A percentile compares a stretch with the other conserved stretches of the same genome.
Conservation (phyloP, 2,888 invertebrate species). For the Noctua fimbriata region DNA sequence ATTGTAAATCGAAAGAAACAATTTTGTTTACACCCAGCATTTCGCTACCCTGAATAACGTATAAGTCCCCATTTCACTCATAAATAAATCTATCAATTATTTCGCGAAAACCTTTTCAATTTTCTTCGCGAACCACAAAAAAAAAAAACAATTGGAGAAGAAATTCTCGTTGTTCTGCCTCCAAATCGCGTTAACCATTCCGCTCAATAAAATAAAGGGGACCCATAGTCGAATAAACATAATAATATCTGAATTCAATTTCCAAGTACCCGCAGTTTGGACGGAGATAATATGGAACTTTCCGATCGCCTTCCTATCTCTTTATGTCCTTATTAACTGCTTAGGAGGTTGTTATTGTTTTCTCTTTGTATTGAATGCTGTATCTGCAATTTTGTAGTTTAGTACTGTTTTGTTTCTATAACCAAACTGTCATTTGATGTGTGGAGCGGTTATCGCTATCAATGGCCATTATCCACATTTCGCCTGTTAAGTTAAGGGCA, state of each 20-base stretch:
- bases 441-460: too few species aligned
- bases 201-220: conserved; percentile 72
- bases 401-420: background rate
- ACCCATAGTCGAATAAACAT: conserved; percentile 74
- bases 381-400: background rate
- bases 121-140: conserved; percentile 38
- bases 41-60: conserved; percentile 34
- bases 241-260: conserved; percentile 79
- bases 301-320: conserved; percentile 54
- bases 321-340: conserved; percentile 54
- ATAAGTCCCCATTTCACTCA: conserved; percentile 40
- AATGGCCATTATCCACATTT: background rate
- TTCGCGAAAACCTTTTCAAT: conserved; percentile 44
- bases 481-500: too few species aligned
- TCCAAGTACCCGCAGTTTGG: conserved; percentile 65
- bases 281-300: conserved; percentile 71
- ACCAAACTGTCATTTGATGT: background rate
- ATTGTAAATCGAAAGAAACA: background rate
- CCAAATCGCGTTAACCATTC: conserved; percentile 67
- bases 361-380: background rate
- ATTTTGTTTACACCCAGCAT: conserved; percentile 7
- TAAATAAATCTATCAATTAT: conserved; percentile 59
- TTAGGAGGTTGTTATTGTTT: conserved; percentile 44
- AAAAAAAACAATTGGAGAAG: conserved; percentile 55
- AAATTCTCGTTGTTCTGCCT: conserved; percentile 52